These are phyloP conservation scores for Takifugu ocellatus DNA, from an alignment of 2,797 vertebrate species.

Conservation along the genomic window DNA sequence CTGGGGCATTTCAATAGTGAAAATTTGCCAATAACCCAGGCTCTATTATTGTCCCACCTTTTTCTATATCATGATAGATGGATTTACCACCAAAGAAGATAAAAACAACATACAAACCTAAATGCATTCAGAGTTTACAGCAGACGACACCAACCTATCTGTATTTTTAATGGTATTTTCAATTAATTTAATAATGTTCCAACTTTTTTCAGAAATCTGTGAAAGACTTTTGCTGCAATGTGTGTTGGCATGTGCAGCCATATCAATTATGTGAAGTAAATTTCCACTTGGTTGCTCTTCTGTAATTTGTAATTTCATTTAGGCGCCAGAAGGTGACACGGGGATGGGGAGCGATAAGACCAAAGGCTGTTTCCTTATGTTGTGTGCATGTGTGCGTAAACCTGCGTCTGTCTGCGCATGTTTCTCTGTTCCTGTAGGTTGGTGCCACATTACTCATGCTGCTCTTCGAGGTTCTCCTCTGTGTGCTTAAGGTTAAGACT, in stretches of 20 bases:
- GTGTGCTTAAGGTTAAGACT: slow-evolving; percentile 52
- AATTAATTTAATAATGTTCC: slow-evolving; percentile 38
- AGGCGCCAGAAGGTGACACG: slow-evolving; percentile 68
- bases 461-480: slow-evolving; percentile 39
- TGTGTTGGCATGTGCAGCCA: slow-evolving; percentile 58
- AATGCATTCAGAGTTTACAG: too few relatives aligned
- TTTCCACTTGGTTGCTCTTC: slow-evolving; percentile 67
- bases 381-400: neutral
- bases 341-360: slow-evolving; percentile 66
- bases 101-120: too few relatives aligned
- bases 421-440: slow-evolving; percentile 1
- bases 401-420: neutral
- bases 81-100: too few relatives aligned
- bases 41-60: neutral
- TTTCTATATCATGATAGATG: too few relatives aligned
- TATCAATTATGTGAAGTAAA: slow-evolving; percentile 62
- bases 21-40: slow-evolving; percentile 32
- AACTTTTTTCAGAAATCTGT: neutral
- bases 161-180: slow-evolving; percentile 22
- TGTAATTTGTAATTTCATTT: slow-evolving; percentile 71
- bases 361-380: slow-evolving; percentile 51
- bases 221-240: neutral
- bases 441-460: slow-evolving; percentile 38
- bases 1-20: slow-evolving; percentile 16
- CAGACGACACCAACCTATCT: neutral